Evolutionary conservation across 2,888 invertebrate species (phyloP).

Genomic region (Ophion obscuratus): DNA sequence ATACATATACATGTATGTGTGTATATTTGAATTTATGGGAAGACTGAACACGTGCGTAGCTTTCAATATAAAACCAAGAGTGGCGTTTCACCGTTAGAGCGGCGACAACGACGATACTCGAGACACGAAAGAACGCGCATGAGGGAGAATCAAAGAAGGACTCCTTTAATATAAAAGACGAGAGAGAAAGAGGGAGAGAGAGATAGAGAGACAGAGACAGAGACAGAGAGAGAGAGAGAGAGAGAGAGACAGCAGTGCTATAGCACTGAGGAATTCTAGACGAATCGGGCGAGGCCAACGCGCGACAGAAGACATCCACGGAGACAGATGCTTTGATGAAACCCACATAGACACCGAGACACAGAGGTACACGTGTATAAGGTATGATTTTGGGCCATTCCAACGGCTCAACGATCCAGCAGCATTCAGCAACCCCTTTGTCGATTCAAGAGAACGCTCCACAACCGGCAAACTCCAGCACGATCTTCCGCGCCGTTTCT

Average conservation of each 20-base stretch:
- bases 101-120: constrained; percentile 52
- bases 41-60: constrained; percentile 42
- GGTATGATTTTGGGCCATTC: constrained; percentile 49
- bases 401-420: constrained; percentile 27
- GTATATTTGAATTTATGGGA: constrained; percentile 43
- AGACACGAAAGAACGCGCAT: constrained; percentile 60
- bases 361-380: constrained; percentile 11
- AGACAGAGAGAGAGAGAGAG: constrained; percentile 23
- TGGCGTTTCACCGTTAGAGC: constrained; percentile 27
- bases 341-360: neutral
- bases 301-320: constrained; percentile 19
- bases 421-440: constrained; percentile 56
- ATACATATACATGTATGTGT: neutral
- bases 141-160: constrained; percentile 69
- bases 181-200: neutral
- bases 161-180: constrained; percentile 65
- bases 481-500: constrained; percentile 19
- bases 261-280: constrained; percentile 43
- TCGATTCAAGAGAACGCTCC: constrained; percentile 40
- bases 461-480: constrained; percentile 19
- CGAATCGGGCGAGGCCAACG: constrained; percentile 41
- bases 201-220: constrained; percentile 14
- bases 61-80: constrained; percentile 59
- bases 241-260: constrained; percentile 15
- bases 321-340: constrained; percentile 35